A percentile compares a stretch with the other conserved stretches of the same genome.
Conservation (phyloP, 2,797 vertebrate species). For the Gastrophryne carolinensis region DNA sequence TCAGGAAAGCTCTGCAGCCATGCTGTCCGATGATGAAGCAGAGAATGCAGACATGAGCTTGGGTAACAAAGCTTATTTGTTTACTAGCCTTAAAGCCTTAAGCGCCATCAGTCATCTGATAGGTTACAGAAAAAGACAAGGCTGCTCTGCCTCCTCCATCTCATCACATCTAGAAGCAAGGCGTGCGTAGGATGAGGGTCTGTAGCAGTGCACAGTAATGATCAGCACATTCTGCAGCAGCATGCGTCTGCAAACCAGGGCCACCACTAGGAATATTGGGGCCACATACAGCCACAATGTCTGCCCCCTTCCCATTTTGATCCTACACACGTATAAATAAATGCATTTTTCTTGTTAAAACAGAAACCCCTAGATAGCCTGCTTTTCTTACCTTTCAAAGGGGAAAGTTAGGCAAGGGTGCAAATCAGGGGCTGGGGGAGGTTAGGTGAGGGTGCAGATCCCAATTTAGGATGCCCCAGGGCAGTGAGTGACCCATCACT, state of each 20-base stretch:
- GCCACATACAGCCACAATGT: too few relatives aligned
- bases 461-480: too few relatives aligned
- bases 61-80: neutral
- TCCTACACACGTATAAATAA: too few relatives aligned
- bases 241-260: neutral
- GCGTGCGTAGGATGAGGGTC: conserved; percentile 3
- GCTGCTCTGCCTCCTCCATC: neutral
- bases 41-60: neutral
- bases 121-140: neutral
- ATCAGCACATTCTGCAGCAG: neutral
- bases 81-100: neutral
- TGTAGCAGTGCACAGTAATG: neutral
- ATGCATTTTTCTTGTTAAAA: too few relatives aligned
- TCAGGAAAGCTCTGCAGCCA: neutral
- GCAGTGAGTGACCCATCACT: too few relatives aligned
- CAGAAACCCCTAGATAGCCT: too few relatives aligned
- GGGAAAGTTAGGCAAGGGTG: too few relatives aligned
- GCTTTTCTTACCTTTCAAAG: too few relatives aligned
- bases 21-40: neutral
- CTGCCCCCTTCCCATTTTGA: too few relatives aligned
- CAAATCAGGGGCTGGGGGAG: too few relatives aligned
- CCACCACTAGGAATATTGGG: too few relatives aligned
- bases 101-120: neutral
- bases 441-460: too few relatives aligned
- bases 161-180: neutral